A percentile compares a stretch with the other conserved stretches of the same genome.
Evolutionary conservation across 2,888 invertebrate species (phyloP).

Genomic region (Rhagonycha lutea): DNA sequence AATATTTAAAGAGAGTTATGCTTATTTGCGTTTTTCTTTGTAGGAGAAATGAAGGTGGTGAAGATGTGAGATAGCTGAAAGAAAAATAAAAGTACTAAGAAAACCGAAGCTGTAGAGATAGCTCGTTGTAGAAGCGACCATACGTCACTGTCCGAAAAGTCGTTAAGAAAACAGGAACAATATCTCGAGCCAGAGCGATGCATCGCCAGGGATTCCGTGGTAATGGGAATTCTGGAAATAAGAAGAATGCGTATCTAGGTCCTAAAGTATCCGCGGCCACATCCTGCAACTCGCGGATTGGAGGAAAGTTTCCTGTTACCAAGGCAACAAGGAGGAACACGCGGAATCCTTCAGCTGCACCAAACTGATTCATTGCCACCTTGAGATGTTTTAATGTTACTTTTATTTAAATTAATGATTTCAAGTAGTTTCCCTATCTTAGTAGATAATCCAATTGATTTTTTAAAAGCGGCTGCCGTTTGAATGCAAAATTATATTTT

Average conservation of each 20-base stretch:
- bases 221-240: slow-evolving; percentile 52
- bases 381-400: slow-evolving; percentile 58
- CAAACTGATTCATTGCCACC: slow-evolving; percentile 56
- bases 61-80: slow-evolving; percentile 19
- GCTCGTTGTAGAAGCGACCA: slow-evolving; percentile 30
- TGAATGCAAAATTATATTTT: slow-evolving; percentile 10
- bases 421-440: slow-evolving; percentile 46
- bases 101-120: slow-evolving; percentile 15
- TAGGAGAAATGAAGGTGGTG: slow-evolving; percentile 11
- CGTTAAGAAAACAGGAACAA: slow-evolving; percentile 54
- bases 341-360: slow-evolving; percentile 49
- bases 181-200: slow-evolving; percentile 50
- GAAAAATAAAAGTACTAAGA: slow-evolving; percentile 24
- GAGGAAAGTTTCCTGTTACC: slow-evolving; percentile 50
- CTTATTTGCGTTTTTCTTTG: slow-evolving; percentile 22
- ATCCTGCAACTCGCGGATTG: slow-evolving; percentile 52
- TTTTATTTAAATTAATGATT: slow-evolving; percentile 57
- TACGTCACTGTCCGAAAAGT: slow-evolving; percentile 51
- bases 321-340: slow-evolving; percentile 54
- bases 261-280: slow-evolving; percentile 53
- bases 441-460: slow-evolving; percentile 25
- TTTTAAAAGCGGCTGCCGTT: slow-evolving; percentile 18
- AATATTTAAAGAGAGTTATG: not conserved
- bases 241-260: slow-evolving; percentile 48
- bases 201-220: slow-evolving; percentile 53